Evolutionary conservation across 2,797 vertebrate species (phyloP).

Genomic region (Danionella dracula): DNA sequence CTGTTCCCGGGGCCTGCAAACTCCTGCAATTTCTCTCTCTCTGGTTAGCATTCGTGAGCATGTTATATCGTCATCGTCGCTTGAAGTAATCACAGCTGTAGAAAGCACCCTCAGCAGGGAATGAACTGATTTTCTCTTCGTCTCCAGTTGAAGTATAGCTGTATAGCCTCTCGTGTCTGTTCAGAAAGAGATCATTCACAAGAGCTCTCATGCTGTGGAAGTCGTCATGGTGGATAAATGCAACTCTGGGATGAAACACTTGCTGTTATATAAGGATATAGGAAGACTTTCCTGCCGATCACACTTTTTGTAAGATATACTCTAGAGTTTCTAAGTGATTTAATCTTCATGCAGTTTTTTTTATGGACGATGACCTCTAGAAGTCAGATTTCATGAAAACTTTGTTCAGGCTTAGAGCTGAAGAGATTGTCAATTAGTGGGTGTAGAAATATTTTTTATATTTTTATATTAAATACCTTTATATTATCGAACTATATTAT

Average conservation of each 20-base stretch:
- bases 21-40: neutral
- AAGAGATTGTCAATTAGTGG: no score
- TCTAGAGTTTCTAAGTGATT: constrained; percentile 76
- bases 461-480: no score
- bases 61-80: constrained; percentile 71
- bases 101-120: constrained; percentile 70
- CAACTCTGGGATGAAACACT: constrained; percentile 75
- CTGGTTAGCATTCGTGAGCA: constrained; percentile 68
- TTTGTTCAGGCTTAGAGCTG: no score
- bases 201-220: constrained; percentile 73
- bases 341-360: constrained; percentile 73
- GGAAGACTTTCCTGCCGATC: constrained; percentile 72
- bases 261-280: constrained; percentile 75
- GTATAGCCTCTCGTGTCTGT: constrained; percentile 70
- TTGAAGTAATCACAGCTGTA: constrained; percentile 72
- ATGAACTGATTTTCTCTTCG: constrained; percentile 66
- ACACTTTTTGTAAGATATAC: constrained; percentile 71
- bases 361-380: no score
- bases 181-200: constrained; percentile 69
- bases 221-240: constrained; percentile 80
- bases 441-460: no score
- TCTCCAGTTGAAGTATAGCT: constrained; percentile 77
- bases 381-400: no score
- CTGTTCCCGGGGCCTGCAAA: no score
- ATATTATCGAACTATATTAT: no score